Evolutionary conservation across 2,113 vertebrate species (phyloP).

Genomic region (Myotis yumanensis): DNA sequence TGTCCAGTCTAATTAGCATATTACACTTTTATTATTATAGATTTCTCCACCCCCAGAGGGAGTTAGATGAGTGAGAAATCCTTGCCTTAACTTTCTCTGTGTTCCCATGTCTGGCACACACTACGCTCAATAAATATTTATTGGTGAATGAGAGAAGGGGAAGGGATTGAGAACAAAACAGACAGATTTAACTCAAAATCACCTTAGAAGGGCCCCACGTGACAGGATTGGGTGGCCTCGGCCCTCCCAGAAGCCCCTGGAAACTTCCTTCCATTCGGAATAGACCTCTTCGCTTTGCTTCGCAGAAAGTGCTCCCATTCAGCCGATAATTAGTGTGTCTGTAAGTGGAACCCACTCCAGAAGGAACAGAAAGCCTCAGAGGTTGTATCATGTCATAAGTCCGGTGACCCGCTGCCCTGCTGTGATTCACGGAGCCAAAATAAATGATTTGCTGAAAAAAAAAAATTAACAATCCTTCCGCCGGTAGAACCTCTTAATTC

Average conservation of each 20-base stretch:
- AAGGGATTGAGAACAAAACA: background rate
- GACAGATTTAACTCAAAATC: background rate
- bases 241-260: background rate
- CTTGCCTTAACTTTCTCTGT: background rate
- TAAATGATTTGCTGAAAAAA: slow-evolving; percentile 79
- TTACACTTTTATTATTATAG: no score
- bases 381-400: slow-evolving; percentile 66
- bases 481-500: slow-evolving; percentile 81
- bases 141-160: no score
- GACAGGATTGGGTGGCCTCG: background rate
- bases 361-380: slow-evolving; percentile 63
- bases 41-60: background rate
- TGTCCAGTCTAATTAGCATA: no score
- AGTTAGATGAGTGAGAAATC: background rate
- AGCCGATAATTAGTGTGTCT: slow-evolving; percentile 64
- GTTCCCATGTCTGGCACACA: fast-evolving
- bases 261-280: background rate
- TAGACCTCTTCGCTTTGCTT: background rate
- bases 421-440: slow-evolving; percentile 76
- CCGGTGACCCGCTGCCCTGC: slow-evolving; percentile 62
- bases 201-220: background rate
- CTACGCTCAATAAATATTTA: background rate
- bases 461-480: slow-evolving; percentile 74
- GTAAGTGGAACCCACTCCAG: slow-evolving; percentile 69
- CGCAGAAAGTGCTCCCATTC: slow-evolving; percentile 44